Evolutionary conservation across 2,888 invertebrate genomes (phyloP).

Genomic region (Drosophila sordidula): DNA sequence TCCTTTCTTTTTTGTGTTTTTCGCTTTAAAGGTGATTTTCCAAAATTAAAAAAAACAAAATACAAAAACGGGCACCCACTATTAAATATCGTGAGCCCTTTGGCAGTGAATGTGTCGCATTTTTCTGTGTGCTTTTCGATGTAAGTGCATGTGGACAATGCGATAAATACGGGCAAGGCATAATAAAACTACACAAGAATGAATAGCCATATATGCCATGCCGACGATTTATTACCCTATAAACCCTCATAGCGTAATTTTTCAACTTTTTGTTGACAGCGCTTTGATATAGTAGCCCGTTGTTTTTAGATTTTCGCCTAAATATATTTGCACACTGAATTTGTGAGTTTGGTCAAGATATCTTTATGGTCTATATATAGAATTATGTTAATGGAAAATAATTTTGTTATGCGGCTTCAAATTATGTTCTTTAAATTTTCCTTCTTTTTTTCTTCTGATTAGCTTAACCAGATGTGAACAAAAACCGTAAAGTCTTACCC

Average conservation of each 20-base stretch:
- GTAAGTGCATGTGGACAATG: constrained; percentile 15
- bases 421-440: no score
- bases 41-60: neutral
- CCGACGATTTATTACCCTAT: neutral
- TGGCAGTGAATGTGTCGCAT: constrained; percentile 15
- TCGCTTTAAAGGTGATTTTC: constrained; percentile 26
- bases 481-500: no score
- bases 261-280: neutral
- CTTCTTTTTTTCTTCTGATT: no score
- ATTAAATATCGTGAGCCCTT: constrained; percentile 30
- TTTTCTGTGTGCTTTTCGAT: constrained; percentile 10
- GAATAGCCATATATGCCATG: neutral
- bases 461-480: no score
- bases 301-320: no score
- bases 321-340: no score
- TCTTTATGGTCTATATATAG: no score
- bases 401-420: no score
- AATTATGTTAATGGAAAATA: no score
- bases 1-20: constrained; percentile 8
- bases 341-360: no score
- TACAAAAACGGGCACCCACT: constrained; percentile 16
- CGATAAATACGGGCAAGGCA: neutral
- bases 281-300: neutral
- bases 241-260: neutral
- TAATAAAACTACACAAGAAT: neutral